Base-by-base conservation (phyloP, 2,797 vertebrate species). In the Anguilla marmorata region DNA sequence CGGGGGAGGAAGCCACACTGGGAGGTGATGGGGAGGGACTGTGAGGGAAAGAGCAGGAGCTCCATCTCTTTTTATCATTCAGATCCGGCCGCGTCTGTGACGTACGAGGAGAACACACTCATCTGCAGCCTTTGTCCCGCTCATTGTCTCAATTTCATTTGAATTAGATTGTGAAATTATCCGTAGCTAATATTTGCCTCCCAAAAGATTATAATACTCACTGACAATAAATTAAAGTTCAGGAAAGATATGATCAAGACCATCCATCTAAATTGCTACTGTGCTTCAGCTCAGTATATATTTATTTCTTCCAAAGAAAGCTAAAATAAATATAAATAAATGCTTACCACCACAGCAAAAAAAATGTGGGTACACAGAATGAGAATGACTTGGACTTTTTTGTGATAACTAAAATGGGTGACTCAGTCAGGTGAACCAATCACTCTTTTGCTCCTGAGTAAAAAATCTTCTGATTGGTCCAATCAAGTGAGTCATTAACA, bases 91-190 rank as follows among this genome's bases (percentile, higher is more conserved):
- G 72, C 16, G 33, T 41, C 14, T 76, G 30, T 37, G 72, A 76
- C 41, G 33, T 41, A 2, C 16, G 72, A 76, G 72, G 33, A 7
- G 11, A 37, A 41, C 72, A 76, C 33, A 4, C 72, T 76, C 72
- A 76, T 76, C 72, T 19, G 33, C 33, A 76, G 37, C 72, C 72
- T 76, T 76, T 76, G 72, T 41, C 41, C 72, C 72, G 16, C 30
- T 76, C 72, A 14, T 41, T 19, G 33, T 41, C 33, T 76, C 72
- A 76, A 76, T 76, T 76, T 76, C 72, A 76, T 76, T 76, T 76
- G 79, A 82, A 82, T 82, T 82, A 82, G 21, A 24, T 48, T 82
- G 79, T 82, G 79, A 82, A 82, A 50, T 82, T 82, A n/a, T 82
- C 79, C 37, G 8, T 82, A 11, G 79, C 45, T 82, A 82, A 82